Evolutionary conservation across 2,888 invertebrate species (phyloP).

Genomic region (Linnaemya tessellans): DNA sequence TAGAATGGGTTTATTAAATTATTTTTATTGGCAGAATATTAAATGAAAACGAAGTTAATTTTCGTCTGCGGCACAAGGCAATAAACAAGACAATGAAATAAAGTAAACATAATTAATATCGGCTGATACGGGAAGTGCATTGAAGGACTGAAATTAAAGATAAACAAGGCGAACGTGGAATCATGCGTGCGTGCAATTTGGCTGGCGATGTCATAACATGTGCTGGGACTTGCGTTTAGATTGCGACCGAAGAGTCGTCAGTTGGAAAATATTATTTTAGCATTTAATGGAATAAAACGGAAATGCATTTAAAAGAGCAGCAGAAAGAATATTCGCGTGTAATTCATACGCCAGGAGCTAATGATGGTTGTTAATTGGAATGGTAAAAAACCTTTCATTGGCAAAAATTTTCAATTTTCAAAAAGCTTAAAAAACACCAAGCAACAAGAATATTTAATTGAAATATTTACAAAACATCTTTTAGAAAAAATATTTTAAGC

Average conservation of each 20-base stretch:
- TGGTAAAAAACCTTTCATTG: background rate
- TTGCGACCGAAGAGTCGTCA: background rate
- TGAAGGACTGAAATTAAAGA: constrained; percentile 4
- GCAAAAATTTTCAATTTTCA: no score
- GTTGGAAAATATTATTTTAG: background rate
- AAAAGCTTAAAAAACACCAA: no score
- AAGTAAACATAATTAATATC: constrained; percentile 20
- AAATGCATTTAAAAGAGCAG: background rate
- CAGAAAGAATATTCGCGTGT: background rate
- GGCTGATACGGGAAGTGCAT: background rate
- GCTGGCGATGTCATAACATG: constrained; percentile 29
- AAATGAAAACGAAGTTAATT: background rate
- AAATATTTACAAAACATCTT: no score
- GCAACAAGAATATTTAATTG: background rate
- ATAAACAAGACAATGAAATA: constrained; percentile 9
- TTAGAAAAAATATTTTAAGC: no score
- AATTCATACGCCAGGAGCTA: background rate
- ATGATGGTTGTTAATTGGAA: background rate
- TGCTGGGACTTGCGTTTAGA: background rate
- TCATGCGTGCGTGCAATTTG: constrained; percentile 49
- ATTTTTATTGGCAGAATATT: background rate
- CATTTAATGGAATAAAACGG: background rate
- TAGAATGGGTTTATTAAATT: background rate
- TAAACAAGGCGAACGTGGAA: background rate
- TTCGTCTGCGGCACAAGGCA: background rate